Conservation (phyloP, 2,797 vertebrate genomes). For the Darevskia mixta region DNA sequence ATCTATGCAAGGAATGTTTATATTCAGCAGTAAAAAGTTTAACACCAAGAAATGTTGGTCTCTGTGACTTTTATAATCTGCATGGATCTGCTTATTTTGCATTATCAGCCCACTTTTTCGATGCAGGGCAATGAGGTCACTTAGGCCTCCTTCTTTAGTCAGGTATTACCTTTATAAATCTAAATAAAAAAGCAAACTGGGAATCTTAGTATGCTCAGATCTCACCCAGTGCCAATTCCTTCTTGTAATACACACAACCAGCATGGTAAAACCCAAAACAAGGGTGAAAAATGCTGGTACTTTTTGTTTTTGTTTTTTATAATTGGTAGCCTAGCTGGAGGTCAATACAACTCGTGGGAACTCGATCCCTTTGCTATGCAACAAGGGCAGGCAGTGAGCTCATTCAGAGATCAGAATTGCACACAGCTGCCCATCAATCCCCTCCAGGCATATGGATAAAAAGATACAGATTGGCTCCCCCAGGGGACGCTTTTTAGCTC, state of each 20-base stretch:
- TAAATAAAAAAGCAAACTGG: background rate
- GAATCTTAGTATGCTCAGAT: background rate
- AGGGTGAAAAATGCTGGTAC: no score
- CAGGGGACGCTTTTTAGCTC: background rate
- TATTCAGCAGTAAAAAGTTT: background rate
- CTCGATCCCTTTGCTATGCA: rapidly evolving
- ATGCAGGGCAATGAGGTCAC: no score
- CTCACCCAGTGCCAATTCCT: background rate
- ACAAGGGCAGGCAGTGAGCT: rapidly evolving
- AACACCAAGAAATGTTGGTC: background rate
- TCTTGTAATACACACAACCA: no score
- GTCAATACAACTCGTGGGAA: background rate
- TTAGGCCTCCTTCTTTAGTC: no score
- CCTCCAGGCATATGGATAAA: background rate
- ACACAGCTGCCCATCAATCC: rapidly evolving
- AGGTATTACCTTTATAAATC: no score
- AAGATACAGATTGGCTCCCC: background rate
- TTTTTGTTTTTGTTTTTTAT: no score
- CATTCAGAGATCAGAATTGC: background rate
- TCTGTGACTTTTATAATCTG: background rate
- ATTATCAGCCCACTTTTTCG: no score
- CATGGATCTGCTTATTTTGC: no score
- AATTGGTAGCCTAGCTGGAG: background rate
- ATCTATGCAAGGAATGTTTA: background rate
- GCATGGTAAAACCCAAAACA: background rate